Evolutionary conservation across 2,113 vertebrate species (phyloP).

Genomic region (Hoplias malabaricus): DNA sequence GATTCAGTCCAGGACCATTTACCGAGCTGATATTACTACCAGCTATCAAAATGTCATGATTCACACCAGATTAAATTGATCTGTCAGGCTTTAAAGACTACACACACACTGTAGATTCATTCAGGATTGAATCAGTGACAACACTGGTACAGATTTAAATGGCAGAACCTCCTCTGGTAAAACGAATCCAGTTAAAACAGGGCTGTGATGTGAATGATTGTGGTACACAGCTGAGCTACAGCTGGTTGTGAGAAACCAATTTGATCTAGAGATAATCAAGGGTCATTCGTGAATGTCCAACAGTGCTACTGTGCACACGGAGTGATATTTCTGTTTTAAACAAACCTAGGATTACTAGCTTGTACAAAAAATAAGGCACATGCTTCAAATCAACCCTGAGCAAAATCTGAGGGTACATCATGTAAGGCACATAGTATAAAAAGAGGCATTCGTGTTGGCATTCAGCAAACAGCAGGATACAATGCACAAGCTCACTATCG

Average conservation of each 20-base stretch:
- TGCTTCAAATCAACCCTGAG: slow-evolving; percentile 68
- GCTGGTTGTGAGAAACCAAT: slow-evolving; percentile 64
- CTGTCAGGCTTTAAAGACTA: too few relatives aligned
- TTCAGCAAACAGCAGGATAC: slow-evolving; percentile 82
- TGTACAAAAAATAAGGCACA: slow-evolving; percentile 62
- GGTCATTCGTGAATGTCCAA: slow-evolving; percentile 55
- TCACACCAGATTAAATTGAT: neutral
- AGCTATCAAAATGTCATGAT: too few relatives aligned
- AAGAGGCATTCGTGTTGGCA: slow-evolving; percentile 65
- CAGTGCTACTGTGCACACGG: slow-evolving; percentile 37
- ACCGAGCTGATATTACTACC: too few relatives aligned
- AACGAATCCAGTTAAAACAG: neutral
- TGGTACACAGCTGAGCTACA: slow-evolving; percentile 63
- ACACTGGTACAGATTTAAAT: neutral
- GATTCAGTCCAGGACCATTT: too few relatives aligned
- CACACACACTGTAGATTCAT: neutral
- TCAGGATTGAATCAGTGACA: too few relatives aligned
- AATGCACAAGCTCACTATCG: slow-evolving; percentile 81
- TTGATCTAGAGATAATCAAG: slow-evolving; percentile 62
- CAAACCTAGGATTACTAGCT: slow-evolving; percentile 65
- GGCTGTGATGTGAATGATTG: slow-evolving; percentile 61
- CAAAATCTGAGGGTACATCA: slow-evolving; percentile 64
- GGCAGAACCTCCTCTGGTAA: neutral
- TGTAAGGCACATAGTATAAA: slow-evolving; percentile 44
- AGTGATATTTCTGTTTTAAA: slow-evolving; percentile 36